A percentile compares a stretch with the other conserved stretches of the same genome.
These are phyloP conservation scores for Cricetomys ansorgei DNA, from an alignment of 2,113 vertebrate genomes.

Conservation along the genomic window DNA sequence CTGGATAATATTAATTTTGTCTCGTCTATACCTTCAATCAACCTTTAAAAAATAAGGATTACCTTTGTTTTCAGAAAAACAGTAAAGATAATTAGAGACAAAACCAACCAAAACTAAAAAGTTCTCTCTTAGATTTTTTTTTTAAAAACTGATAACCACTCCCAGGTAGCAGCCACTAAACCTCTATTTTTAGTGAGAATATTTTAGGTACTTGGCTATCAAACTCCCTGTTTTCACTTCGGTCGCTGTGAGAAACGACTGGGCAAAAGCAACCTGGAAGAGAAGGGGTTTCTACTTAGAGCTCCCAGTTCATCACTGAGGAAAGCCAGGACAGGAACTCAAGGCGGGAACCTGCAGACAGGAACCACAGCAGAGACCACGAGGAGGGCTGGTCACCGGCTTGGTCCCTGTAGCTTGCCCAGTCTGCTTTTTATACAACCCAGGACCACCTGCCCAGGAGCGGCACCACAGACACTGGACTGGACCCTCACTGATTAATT, in stretches of 20 bases:
- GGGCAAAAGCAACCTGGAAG: neutral
- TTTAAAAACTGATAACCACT: neutral
- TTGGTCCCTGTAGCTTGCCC: neutral
- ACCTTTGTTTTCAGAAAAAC: neutral
- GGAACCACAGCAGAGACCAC: neutral
- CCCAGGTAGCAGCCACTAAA: neutral
- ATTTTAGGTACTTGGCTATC: neutral
- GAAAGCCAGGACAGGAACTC: too few relatives aligned
- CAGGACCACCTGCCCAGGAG: neutral
- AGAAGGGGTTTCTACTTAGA: neutral
- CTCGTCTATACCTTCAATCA: neutral
- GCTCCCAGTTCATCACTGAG: neutral
- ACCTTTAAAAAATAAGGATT: neutral
- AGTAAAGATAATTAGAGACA: constrained; percentile 12
- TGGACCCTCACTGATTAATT: neutral
- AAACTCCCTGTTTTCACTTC: neutral
- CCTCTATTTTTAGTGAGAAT: constrained; percentile 38
- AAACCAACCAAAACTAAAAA: constrained; percentile 1
- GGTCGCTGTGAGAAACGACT: neutral
- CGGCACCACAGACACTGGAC: neutral
- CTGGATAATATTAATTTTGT: neutral
- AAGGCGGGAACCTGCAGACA: neutral
- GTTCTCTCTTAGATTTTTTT: constrained; percentile 42
- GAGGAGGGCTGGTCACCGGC: neutral
- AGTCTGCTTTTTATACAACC: neutral